Evolutionary conservation across 2,888 invertebrate species (phyloP), one percentile per base, ranked within the genome.

Genomic region (Digitonthophagus gazella): DNA sequence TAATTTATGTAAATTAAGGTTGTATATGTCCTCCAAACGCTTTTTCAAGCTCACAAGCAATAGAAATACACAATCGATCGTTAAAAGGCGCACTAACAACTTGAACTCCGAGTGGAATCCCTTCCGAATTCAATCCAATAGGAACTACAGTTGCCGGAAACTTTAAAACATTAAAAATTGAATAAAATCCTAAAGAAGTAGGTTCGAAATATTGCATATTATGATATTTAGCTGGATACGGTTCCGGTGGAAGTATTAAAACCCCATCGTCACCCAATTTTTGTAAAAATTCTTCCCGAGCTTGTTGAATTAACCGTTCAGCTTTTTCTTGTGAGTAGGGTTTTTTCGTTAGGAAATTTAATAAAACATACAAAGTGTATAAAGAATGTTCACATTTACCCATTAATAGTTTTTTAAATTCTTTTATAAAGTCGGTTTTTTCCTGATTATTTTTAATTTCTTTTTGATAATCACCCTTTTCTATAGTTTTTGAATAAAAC

Each of bases 131-230:
- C 63, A 95, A 81, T 0, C 95, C 95, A 44, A 96, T 81, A 0
- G 96, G 96, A 2, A 95, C 91, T 85, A 95, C 93, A 0, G 93
- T 95, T 0, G 88, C 90, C 0, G 97, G 97, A 64, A 96, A 84
- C 61, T 90, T 89, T 15, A 97, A 82, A 8, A 90, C 91, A 83
- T 96, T 97, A 83, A 96, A 92, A 66, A 97, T 84, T 16, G 90
- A 90, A 83, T 93, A 95, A 61, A 61, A 19, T 82, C 95, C 95
- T 64, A 89, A 87, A 81, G 95, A 95, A 82, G 87, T 92, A 0
- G 93, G 91, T 66, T 92, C 88, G 5, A 93, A 80, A 72, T 92
- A 86, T 15, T 92, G 87, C 67, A 92, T 89, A 80, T 91, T 90
- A 84, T 97, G 96, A 81, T 92, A 92, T 14, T 91, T 91, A 0